Evolutionary conservation across 2,888 invertebrate genomes (phyloP), one percentile per base, ranked within the genome.

Genomic region (Sepiola atlantica): DNA sequence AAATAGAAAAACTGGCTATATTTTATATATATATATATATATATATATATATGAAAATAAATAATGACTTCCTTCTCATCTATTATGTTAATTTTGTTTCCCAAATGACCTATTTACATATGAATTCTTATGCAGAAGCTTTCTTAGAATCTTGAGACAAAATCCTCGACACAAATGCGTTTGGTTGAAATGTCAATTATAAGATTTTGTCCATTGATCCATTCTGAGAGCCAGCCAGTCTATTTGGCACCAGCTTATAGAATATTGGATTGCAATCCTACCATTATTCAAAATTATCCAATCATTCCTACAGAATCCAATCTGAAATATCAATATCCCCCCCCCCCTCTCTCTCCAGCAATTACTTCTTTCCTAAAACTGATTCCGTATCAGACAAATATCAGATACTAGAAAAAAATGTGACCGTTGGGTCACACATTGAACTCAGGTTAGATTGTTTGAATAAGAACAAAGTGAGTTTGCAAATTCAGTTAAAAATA

Each of bases 201-300:
- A 77, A 14, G 16, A 10, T 16, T n/a, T n/a, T n/a, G 16, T n/a
- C 16, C 14, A 32, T 77, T 77, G 77, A 77, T 77, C 77, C 32
- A 77, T 77, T 32, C 77, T 77, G 77, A n/a, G 21, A 32, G n/a
- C 77, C n/a, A 77, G 77, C 77, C 77, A 77, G 32, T 77, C 77
- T 77, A 16, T 77, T 45, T 18, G 32, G 77, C 77, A 32, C 32
- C 77, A 77, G 77, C 32, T 16, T n/a, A 77, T 77, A 77, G 77
- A 32, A 77, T 77, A 77, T 77, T 77, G 77, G 77, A 77, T 77
- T 77, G 32, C n/a, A 77, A 77, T n/a, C n/a, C n/a, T 77, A 77
- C 77, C n/a, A 77, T 32, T 77, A 32, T 18, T 77, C 77, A 77
- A 45, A 45, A 16, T n/a, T 16, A 77, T n/a, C 32, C 77, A 77